Conservation (phyloP, 2,888 invertebrate genomes). For the Lysandra coridon region DNA sequence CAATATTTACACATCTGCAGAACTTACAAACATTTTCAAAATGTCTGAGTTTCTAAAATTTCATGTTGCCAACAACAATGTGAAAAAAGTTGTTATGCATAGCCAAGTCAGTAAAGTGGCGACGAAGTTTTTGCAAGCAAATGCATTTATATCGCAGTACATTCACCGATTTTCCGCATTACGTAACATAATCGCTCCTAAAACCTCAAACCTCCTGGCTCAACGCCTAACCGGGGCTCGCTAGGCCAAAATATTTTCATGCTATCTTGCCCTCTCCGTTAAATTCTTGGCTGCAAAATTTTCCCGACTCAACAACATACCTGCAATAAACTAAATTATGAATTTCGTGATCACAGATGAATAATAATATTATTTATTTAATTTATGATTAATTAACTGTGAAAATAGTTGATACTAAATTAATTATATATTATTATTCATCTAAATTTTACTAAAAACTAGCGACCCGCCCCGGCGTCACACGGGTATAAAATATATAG, state of each 20-base stretch:
- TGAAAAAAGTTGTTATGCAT: not conserved
- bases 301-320: not conserved
- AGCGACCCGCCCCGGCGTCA: too few species aligned
- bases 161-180: constrained; percentile 27
- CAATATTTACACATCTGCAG: not conserved
- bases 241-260: constrained; percentile 53
- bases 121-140: constrained; percentile 6
- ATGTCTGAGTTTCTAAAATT: not conserved
- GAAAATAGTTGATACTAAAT: too few species aligned
- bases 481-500: too few species aligned
- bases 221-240: constrained; percentile 44
- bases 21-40: not conserved
- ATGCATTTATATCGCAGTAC: constrained; percentile 22
- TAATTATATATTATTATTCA: too few species aligned
- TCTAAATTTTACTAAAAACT: too few species aligned
- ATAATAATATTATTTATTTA: too few species aligned
- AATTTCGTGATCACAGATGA: not conserved
- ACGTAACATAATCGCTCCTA: constrained; percentile 33
- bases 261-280: constrained; percentile 61
- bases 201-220: constrained; percentile 49
- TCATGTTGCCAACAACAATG: not conserved
- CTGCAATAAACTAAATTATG: constrained; percentile 13
- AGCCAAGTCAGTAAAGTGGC: constrained; percentile 8
- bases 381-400: too few species aligned
- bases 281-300: constrained; percentile 48